These are phyloP conservation scores for Drosophila greeni DNA, from an alignment of 2,888 invertebrate species.

Conservation along the genomic window DNA sequence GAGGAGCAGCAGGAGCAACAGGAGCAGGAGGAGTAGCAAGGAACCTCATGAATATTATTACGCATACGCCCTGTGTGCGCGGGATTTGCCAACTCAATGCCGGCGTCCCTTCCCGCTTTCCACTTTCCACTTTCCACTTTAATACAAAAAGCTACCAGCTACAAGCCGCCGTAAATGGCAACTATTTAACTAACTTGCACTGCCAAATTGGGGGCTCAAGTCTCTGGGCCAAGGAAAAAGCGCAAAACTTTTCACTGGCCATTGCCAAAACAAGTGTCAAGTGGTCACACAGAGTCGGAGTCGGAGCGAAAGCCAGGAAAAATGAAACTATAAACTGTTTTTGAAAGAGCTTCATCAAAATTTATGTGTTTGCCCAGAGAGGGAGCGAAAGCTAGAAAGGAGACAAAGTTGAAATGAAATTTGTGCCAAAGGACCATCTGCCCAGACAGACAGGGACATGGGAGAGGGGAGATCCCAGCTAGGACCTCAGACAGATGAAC, in stretches of 20 bases:
- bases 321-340: conserved; percentile 57
- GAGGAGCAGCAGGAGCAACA: neutral
- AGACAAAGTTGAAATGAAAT: conserved; percentile 40
- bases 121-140: conserved; percentile 14
- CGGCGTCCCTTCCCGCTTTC: conserved; percentile 11
- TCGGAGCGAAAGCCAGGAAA: conserved; percentile 5
- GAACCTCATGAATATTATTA: conserved; percentile 50
- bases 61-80: conserved; percentile 52
- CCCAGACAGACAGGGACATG: neutral
- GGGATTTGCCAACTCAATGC: conserved; percentile 45
- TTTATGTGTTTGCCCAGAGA: conserved; percentile 59
- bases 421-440: conserved; percentile 24
- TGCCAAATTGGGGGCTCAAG: conserved; percentile 29
- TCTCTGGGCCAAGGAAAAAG: conserved; percentile 16
- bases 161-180: conserved; percentile 21
- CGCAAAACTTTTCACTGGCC: conserved; percentile 31
- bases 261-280: conserved; percentile 43
- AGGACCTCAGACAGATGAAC: conserved; percentile 6
- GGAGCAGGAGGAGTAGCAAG: neutral
- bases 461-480: neutral
- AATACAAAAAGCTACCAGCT: conserved; percentile 26
- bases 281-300: conserved; percentile 18
- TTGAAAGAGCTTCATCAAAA: conserved; percentile 68
- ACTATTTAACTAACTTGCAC: conserved; percentile 36
- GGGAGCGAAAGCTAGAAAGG: neutral